Conservation (phyloP, 2,888 invertebrate species). For the Mylabris sibirica region DNA sequence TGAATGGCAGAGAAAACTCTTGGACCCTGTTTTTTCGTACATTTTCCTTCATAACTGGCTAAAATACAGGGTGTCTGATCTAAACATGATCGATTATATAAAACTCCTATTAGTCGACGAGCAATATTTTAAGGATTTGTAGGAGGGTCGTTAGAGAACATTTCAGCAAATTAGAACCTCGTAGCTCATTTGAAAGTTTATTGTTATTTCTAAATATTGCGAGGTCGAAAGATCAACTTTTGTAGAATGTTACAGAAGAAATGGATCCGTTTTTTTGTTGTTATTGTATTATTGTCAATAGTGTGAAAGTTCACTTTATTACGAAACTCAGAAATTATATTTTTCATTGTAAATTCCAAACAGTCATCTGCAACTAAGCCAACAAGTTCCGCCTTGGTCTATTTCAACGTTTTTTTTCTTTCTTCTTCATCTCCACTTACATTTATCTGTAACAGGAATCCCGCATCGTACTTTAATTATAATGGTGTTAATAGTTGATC, state of each 20-base stretch:
- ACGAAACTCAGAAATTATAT: background rate
- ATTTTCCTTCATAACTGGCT: too few relatives aligned
- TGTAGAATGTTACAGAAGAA: background rate
- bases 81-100: too few relatives aligned
- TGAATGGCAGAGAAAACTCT: too few relatives aligned
- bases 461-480: conserved; percentile 6
- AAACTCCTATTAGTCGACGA: too few relatives aligned
- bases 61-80: too few relatives aligned
- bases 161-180: too few relatives aligned
- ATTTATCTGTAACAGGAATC: background rate
- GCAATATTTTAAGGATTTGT: too few relatives aligned
- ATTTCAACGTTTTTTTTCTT: background rate
- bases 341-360: background rate
- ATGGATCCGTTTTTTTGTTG: background rate
- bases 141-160: too few relatives aligned
- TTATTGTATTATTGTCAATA: background rate
- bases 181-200: too few relatives aligned
- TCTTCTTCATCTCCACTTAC: background rate
- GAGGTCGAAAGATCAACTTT: conserved; percentile 22
- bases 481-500: background rate
- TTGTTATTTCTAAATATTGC: background rate
- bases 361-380: background rate
- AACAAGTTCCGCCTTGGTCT: background rate
- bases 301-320: conserved; percentile 18
- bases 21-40: too few relatives aligned